phyloP scores from a whole-genome alignment of 2,113 vertebrate species.

The Vanacampus margaritifer region DNA sequence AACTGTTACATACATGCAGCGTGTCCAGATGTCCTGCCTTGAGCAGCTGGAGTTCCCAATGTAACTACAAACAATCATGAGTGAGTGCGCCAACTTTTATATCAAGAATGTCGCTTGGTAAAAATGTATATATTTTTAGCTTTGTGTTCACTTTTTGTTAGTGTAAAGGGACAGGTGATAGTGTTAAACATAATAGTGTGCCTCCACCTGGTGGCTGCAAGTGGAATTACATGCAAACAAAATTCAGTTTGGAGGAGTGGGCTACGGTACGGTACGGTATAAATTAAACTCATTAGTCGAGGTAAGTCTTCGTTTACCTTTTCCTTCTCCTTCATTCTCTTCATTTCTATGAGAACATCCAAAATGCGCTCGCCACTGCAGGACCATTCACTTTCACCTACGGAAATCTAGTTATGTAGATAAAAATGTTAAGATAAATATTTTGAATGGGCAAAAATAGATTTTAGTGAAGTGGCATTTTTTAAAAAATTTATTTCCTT shows the following conservation, averaged over 20 bases:
- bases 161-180: no score
- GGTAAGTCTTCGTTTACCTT: conserved; percentile 37
- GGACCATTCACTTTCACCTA: conserved; percentile 37
- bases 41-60: conserved; percentile 70
- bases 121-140: no score
- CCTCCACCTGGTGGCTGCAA: no score
- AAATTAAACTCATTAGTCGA: neutral
- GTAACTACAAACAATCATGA: conserved; percentile 50
- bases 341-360: conserved; percentile 70
- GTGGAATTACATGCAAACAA: no score
- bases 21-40: conserved; percentile 33
- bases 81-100: neutral
- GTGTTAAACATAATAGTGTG: no score
- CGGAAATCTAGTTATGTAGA: conserved; percentile 57
- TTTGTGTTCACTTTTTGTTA: neutral
- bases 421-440: neutral
- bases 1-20: conserved; percentile 1
- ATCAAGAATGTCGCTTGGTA: neutral
- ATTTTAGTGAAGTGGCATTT: no score
- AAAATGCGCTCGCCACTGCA: conserved; percentile 62
- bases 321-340: conserved; percentile 58
- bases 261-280: no score
- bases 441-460: neutral
- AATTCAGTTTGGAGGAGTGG: no score
- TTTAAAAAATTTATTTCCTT: no score